Evolutionary conservation across 1,140 invertebrate species (phyloP).

Genomic region (Coenobita brevimanus): DNA sequence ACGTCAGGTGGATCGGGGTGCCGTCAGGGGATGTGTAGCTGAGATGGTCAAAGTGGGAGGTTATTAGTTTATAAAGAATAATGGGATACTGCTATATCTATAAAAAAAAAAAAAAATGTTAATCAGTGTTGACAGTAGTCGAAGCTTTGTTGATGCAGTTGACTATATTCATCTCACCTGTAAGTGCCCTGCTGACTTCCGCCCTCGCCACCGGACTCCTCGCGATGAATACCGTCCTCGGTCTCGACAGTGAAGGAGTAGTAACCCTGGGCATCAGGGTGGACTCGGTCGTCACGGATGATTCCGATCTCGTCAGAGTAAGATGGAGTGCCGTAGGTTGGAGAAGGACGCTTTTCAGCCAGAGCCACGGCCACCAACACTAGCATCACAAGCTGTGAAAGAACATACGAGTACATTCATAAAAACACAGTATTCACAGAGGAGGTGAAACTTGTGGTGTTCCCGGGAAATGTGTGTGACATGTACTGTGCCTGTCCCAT

Average conservation of each 20-base stretch:
- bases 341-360: constrained; percentile 5
- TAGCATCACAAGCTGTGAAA: constrained; percentile 21
- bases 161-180: constrained; percentile 12
- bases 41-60: no score
- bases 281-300: constrained; percentile 38
- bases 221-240: constrained; percentile 29
- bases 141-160: no score
- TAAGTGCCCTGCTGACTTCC: constrained; percentile 33
- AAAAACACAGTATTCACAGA: no score
- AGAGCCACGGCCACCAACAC: constrained; percentile 14
- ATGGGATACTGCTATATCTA: no score
- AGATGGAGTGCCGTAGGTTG: neutral
- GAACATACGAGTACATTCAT: no score
- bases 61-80: neutral
- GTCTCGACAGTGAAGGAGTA: constrained; percentile 47
- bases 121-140: no score
- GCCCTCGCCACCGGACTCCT: constrained; percentile 28
- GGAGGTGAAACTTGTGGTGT: no score
- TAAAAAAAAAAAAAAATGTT: no score
- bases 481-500: no score
- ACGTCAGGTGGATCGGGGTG: neutral
- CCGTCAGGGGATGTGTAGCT: neutral
- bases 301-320: neutral
- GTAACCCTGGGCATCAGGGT: constrained; percentile 22
- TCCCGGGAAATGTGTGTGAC: no score